A percentile compares a stretch with the other conserved stretches of the same genome.
Evolutionary conservation across 2,113 vertebrate genomes (phyloP).

Genomic region (Corythoichthys intestinalis): DNA sequence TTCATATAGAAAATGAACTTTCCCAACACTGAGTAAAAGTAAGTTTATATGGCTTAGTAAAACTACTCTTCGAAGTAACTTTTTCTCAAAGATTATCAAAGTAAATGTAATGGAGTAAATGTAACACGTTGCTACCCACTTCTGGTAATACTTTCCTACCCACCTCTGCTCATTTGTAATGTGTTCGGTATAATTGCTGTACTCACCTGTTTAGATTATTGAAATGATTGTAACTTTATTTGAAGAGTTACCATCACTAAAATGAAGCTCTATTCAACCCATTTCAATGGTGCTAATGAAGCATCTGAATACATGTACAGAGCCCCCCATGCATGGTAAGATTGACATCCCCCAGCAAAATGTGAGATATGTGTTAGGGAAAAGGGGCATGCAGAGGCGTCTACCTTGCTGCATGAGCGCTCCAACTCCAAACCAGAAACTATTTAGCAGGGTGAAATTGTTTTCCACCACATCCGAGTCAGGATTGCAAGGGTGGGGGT

Average conservation of each 20-base stretch:
- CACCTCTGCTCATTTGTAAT: too few species aligned
- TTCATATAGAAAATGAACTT: too few species aligned
- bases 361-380: conserved; percentile 86
- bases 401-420: conserved; percentile 99
- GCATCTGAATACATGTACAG: conserved; percentile 90
- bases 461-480: conserved; percentile 99
- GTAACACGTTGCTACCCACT: too few species aligned
- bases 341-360: conserved; percentile 86
- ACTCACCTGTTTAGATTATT: conserved; percentile 59
- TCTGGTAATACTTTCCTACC: too few species aligned
- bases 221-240: not conserved
- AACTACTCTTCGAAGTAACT: too few species aligned
- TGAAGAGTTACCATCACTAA: conserved; percentile 12
- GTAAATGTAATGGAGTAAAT: too few species aligned
- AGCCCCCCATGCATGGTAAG: conserved; percentile 91
- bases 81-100: too few species aligned
- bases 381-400: conserved; percentile 86
- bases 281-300: conserved; percentile 45
- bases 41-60: too few species aligned
- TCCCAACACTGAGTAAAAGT: too few species aligned
- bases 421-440: conserved; percentile 99
- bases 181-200: not conserved
- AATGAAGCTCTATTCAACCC: conserved; percentile 27
- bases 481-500: conserved; percentile 97
- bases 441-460: conserved; percentile 99